Evolutionary conservation across 1,140 invertebrate species (phyloP).

Genomic region (Leucophenga varia): DNA sequence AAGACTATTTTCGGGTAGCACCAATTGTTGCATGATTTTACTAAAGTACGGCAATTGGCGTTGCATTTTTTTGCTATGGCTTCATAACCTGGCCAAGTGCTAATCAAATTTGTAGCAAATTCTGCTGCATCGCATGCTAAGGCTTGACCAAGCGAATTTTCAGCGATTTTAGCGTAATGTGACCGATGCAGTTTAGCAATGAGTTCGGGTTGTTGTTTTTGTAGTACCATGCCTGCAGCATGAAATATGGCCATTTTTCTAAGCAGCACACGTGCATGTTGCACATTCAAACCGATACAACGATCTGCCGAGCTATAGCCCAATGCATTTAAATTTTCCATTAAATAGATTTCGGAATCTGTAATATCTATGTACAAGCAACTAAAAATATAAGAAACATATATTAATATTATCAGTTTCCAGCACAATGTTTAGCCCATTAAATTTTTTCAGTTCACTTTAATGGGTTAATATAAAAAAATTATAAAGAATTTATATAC

Average conservation of each 20-base stretch:
- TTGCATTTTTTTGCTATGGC: slow-evolving; percentile 50
- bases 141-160: slow-evolving; percentile 5
- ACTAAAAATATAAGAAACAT: no score
- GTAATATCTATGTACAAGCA: no score
- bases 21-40: slow-evolving; percentile 15
- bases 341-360: slow-evolving; percentile 31
- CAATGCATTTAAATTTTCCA: slow-evolving; percentile 33
- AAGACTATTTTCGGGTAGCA: slow-evolving; percentile 19
- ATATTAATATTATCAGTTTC: no score
- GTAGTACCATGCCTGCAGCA: slow-evolving; percentile 35
- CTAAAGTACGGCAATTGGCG: slow-evolving; percentile 28
- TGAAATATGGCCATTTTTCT: slow-evolving; percentile 41
- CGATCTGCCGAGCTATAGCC: slow-evolving; percentile 26
- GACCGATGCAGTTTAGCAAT: slow-evolving; percentile 18
- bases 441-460: no score
- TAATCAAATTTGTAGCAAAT: slow-evolving; percentile 28
- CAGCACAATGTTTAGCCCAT: no score
- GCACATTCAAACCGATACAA: slow-evolving; percentile 16
- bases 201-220: slow-evolving; percentile 17
- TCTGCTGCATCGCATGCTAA: slow-evolving; percentile 32
- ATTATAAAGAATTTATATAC: no score
- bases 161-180: slow-evolving; percentile 16
- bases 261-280: slow-evolving; percentile 25
- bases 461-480: no score
- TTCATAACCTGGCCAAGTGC: slow-evolving; percentile 53